A percentile compares a stretch with the other conserved stretches of the same genome.
phyloP scores from a whole-genome alignment of 2,113 vertebrate genomes.

The Gallinago undulata region DNA sequence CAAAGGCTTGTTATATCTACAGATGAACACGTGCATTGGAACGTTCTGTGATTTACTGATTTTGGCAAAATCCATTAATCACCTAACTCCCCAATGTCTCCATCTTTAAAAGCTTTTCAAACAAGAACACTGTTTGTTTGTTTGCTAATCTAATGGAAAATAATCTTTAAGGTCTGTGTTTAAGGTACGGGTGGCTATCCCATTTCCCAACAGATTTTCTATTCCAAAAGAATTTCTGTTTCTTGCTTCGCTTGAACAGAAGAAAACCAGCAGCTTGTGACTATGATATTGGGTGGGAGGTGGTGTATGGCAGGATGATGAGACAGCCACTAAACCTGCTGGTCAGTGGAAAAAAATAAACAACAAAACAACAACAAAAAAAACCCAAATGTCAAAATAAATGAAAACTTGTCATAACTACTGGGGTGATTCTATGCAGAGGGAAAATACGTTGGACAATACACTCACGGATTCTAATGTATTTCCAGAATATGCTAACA shows the following conservation, averaged over 20 bases:
- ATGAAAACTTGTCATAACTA: neutral
- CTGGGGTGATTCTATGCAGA: neutral
- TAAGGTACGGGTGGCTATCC: neutral
- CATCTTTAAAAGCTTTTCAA: neutral
- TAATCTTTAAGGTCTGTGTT: neutral
- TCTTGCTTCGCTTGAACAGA: neutral
- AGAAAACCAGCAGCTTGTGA: conserved; percentile 23
- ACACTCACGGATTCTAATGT: neutral
- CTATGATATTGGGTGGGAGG: neutral
- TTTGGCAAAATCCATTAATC: neutral
- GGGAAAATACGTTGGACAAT: neutral
- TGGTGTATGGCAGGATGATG: neutral
- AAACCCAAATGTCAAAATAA: neutral
- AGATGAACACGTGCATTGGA: neutral
- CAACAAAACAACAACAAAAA: no score
- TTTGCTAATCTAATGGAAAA: neutral
- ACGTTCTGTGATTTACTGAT: neutral
- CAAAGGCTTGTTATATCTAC: neutral
- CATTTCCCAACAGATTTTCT: neutral
- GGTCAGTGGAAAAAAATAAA: neutral
- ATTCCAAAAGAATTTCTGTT: neutral
- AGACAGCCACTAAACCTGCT: neutral
- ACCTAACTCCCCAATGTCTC: neutral
- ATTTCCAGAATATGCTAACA: neutral
- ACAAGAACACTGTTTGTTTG: neutral